Percentiles rank a stretch among this genome's conserved stretches.
phyloP scores from a whole-genome alignment of 2,113 vertebrate genomes.

The Laticauda colubrina region DNA sequence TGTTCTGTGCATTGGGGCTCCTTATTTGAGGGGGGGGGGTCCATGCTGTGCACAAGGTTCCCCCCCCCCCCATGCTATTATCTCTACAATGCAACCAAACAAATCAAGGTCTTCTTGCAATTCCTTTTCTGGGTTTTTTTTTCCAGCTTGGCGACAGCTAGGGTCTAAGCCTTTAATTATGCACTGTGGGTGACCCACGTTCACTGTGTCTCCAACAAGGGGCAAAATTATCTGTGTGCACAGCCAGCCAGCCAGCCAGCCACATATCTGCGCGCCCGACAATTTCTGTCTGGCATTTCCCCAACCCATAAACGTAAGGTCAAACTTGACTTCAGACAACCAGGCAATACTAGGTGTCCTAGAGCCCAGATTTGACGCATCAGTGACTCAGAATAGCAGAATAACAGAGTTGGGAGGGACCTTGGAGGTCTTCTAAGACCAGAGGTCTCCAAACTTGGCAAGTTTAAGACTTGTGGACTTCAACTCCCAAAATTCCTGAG shows the following conservation, averaged over 20 bases:
- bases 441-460: too few relatives aligned
- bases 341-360: background rate
- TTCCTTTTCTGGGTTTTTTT: background rate
- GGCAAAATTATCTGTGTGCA: background rate
- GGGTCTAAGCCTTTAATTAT: accelerated
- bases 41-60: background rate
- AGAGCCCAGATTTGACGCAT: background rate
- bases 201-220: background rate
- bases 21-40: background rate
- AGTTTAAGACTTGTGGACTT: too few relatives aligned
- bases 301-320: background rate
- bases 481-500: too few relatives aligned
- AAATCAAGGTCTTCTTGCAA: background rate
- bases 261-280: background rate
- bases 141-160: background rate
- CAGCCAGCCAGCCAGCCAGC: background rate
- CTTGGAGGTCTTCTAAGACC: background rate
- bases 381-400: background rate
- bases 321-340: background rate
- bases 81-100: constrained; percentile 19
- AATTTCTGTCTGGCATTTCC: background rate
- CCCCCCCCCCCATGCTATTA: background rate
- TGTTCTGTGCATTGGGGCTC: constrained; percentile 1
- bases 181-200: background rate
- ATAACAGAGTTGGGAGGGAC: background rate